A percentile compares a stretch with the other conserved stretches of the same genome.
Evolutionary conservation across 2,797 vertebrate genomes (phyloP).

Genomic region (Falco biarmicus): DNA sequence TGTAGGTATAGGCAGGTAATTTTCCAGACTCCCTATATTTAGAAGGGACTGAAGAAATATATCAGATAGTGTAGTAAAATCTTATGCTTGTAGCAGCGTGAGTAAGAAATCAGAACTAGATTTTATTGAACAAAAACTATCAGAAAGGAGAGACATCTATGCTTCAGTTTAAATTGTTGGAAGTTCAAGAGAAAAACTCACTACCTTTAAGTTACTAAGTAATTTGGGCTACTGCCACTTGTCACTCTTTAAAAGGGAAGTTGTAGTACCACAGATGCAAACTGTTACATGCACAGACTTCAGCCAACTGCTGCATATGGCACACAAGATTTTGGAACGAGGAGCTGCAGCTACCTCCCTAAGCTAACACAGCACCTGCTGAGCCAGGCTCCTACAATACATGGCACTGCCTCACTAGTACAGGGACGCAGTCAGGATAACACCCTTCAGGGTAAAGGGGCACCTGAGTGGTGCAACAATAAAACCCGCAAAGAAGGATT

Average conservation of each 20-base stretch:
- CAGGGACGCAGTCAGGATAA: neutral
- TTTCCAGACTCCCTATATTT: neutral
- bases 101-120: neutral
- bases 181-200: neutral
- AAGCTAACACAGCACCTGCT: neutral
- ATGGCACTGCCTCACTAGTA: neutral
- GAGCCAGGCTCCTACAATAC: neutral
- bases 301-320: neutral
- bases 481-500: neutral
- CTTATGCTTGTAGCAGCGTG: neutral
- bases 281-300: neutral
- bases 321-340: neutral
- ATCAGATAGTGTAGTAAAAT: neutral
- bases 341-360: neutral
- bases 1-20: rapidly evolving
- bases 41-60: neutral
- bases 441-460: neutral
- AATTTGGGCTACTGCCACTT: no score
- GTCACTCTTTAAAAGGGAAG: neutral
- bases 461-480: neutral
- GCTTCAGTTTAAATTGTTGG: neutral
- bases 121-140: neutral
- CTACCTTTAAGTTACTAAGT: neutral
- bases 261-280: neutral
- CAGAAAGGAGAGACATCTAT: neutral